A percentile compares a stretch with the other conserved stretches of the same genome.
phyloP scores from a whole-genome alignment of 2,888 invertebrate species.

The Lasioglossum lativentre region DNA sequence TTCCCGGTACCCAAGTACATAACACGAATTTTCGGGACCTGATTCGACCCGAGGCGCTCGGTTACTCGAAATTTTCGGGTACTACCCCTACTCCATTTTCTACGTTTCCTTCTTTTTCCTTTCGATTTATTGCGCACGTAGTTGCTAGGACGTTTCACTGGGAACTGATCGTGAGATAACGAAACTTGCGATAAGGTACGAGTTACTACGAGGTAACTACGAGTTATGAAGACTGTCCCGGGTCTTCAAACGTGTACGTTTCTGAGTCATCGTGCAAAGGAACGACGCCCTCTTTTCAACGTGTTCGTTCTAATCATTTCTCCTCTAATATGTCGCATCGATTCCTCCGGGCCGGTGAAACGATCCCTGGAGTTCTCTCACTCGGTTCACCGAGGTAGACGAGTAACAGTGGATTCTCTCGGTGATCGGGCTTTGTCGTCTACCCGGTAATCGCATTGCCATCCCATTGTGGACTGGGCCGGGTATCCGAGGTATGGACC shows the following conservation, averaged over 20 bases:
- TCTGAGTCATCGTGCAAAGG: not conserved
- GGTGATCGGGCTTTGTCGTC: not conserved
- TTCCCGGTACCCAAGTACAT: too few species aligned
- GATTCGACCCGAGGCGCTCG: too few species aligned
- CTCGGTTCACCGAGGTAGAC: not conserved
- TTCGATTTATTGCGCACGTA: not conserved
- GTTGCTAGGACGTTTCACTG: not conserved
- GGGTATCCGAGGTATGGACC: not conserved
- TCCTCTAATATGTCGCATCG: not conserved
- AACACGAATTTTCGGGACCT: too few species aligned
- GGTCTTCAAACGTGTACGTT: not conserved
- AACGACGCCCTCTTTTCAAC: not conserved
- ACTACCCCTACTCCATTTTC: too few species aligned
- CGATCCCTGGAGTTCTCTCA: not conserved
- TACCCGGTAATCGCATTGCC: not conserved
- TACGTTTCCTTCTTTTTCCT: not conserved
- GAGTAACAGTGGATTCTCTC: not conserved
- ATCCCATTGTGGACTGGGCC: not conserved
- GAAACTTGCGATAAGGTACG: not conserved
- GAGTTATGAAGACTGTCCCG: not conserved
- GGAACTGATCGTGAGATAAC: not conserved
- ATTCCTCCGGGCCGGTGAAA: not conserved
- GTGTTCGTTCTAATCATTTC: not conserved
- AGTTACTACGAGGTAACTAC: not conserved
- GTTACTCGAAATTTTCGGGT: too few species aligned